phyloP scores from a whole-genome alignment of 2,797 vertebrate genomes.

The Morelia viridis region DNA sequence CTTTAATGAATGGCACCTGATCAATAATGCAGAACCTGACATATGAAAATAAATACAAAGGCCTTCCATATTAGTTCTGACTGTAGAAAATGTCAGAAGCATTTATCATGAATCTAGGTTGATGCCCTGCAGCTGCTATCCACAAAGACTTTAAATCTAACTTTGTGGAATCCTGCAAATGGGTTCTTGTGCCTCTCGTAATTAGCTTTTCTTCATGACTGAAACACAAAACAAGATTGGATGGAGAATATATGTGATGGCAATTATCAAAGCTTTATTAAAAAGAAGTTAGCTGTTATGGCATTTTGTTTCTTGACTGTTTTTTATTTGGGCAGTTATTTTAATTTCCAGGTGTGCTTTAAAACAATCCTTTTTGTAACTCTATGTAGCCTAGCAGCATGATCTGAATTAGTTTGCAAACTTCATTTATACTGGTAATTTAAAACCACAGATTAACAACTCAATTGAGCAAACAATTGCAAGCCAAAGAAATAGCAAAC shows the following conservation, averaged over 20 bases:
- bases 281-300: slow-evolving; percentile 9
- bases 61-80: slow-evolving; percentile 47
- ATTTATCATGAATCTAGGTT: slow-evolving; percentile 61
- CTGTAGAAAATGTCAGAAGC: slow-evolving; percentile 70
- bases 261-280: slow-evolving; percentile 2
- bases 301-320: slow-evolving; percentile 26
- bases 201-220: slow-evolving; percentile 39
- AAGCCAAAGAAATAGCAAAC: slow-evolving; percentile 34
- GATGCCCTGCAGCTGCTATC: slow-evolving; percentile 61
- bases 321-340: slow-evolving; percentile 19
- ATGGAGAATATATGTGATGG: not conserved
- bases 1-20: slow-evolving; percentile 67
- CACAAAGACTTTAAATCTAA: slow-evolving; percentile 51
- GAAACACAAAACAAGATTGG: slow-evolving; percentile 37
- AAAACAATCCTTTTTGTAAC: slow-evolving; percentile 31
- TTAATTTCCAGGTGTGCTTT: slow-evolving; percentile 42
- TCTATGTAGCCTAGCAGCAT: slow-evolving; percentile 36
- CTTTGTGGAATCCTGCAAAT: slow-evolving; percentile 45
- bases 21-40: slow-evolving; percentile 68
- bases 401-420: slow-evolving; percentile 7
- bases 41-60: slow-evolving; percentile 68
- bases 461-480: slow-evolving; percentile 29
- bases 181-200: not conserved
- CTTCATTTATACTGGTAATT: slow-evolving; percentile 35
- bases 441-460: slow-evolving; percentile 44